Evolutionary conservation across 2,888 invertebrate species (phyloP).

Genomic region (Chymomyza fuscimana): DNA sequence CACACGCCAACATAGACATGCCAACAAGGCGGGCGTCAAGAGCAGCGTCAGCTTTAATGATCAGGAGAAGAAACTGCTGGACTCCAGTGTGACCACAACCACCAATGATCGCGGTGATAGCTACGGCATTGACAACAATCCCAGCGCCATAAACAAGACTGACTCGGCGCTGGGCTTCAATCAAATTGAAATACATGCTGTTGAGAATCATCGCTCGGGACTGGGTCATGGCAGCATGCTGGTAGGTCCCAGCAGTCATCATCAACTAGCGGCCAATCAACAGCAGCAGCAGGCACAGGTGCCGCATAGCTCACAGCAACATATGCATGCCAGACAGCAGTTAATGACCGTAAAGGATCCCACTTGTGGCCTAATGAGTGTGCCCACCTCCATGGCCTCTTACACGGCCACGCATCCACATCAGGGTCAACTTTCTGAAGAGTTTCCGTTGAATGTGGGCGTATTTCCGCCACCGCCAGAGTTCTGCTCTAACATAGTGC

Average conservation of each 20-base stretch:
- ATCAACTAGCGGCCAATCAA: slow-evolving; percentile 38
- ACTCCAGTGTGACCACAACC: slow-evolving; percentile 88
- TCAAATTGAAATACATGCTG: slow-evolving; percentile 83
- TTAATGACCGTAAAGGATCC: slow-evolving; percentile 75
- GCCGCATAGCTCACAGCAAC: slow-evolving; percentile 41
- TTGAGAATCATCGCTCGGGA: slow-evolving; percentile 80
- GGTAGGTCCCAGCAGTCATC: slow-evolving; percentile 34
- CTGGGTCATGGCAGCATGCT: slow-evolving; percentile 50
- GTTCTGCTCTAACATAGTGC: slow-evolving; percentile 81
- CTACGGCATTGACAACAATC: slow-evolving; percentile 83
- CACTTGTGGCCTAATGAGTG: slow-evolving; percentile 76
- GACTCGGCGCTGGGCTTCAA: slow-evolving; percentile 82
- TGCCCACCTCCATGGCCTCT: slow-evolving; percentile 70
- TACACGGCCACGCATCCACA: slow-evolving; percentile 56
- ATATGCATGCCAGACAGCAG: slow-evolving; percentile 64
- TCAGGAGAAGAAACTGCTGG: slow-evolving; percentile 92
- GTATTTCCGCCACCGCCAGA: slow-evolving; percentile 83
- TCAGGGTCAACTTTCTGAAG: slow-evolving; percentile 76
- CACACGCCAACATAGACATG: slow-evolving; percentile 81
- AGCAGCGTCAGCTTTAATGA: slow-evolving; percentile 91
- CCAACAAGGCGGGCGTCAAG: slow-evolving; percentile 85
- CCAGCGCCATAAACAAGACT: slow-evolving; percentile 81
- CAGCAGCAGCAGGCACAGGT: slow-evolving; percentile 52
- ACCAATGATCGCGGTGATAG: slow-evolving; percentile 84
- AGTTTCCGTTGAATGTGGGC: slow-evolving; percentile 80